phyloP scores from a whole-genome alignment of 2,797 vertebrate genomes.

The Momotus momota region DNA sequence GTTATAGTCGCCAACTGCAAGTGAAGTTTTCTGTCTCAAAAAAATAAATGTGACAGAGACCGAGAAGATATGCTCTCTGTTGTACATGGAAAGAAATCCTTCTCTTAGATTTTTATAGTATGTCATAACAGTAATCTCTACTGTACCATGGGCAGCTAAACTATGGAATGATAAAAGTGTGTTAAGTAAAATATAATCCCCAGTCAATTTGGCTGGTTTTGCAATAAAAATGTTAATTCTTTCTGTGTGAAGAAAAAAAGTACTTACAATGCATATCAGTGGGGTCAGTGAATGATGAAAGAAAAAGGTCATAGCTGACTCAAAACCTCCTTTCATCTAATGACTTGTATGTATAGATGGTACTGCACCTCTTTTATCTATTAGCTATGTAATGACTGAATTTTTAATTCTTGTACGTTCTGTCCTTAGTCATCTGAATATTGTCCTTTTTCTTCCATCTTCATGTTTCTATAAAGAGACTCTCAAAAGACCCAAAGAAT shows the following conservation, averaged over 20 bases:
- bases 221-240: background rate
- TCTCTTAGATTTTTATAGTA: background rate
- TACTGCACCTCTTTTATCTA: background rate
- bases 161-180: background rate
- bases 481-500: background rate
- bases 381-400: background rate
- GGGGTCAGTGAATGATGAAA: background rate
- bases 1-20: background rate
- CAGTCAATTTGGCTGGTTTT: background rate
- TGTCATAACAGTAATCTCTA: background rate
- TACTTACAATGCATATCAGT: background rate
- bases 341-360: background rate
- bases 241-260: background rate
- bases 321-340: background rate
- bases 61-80: background rate
- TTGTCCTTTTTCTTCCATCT: background rate
- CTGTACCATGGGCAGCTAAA: background rate
- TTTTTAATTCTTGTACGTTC: background rate
- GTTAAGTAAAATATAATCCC: background rate
- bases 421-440: background rate
- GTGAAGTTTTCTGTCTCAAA: background rate
- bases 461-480: background rate
- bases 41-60: background rate
- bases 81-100: background rate
- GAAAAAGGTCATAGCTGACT: background rate